Evolutionary conservation across 2,797 vertebrate genomes (phyloP).

Genomic region (Limnodromus scolopaceus): DNA sequence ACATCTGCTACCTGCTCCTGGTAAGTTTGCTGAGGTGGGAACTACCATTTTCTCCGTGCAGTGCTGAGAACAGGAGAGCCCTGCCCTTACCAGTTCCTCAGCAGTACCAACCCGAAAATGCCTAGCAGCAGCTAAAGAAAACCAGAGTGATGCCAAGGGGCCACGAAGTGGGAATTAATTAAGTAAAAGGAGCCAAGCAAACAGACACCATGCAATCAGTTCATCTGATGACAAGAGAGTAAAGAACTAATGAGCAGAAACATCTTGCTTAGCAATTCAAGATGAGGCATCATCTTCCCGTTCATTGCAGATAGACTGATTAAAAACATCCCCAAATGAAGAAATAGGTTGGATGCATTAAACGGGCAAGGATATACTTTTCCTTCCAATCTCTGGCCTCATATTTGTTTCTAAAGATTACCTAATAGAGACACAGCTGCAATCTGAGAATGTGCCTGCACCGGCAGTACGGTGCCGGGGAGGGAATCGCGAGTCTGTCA

Average conservation of each 20-base stretch:
- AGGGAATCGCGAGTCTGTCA: background rate
- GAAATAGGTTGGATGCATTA: background rate
- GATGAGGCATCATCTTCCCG: background rate
- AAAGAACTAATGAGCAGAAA: background rate
- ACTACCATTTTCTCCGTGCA: background rate
- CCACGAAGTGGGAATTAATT: fast-evolving
- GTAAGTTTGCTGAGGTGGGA: background rate
- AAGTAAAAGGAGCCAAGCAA: background rate
- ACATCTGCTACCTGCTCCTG: background rate
- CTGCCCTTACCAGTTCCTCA: background rate
- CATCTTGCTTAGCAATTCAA: background rate
- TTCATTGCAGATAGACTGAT: background rate
- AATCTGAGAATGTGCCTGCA: background rate
- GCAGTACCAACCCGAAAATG: background rate
- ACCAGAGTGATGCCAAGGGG: background rate
- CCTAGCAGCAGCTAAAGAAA: background rate
- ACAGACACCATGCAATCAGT: background rate
- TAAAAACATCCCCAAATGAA: background rate
- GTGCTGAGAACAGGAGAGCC: background rate
- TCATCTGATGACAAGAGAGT: background rate
- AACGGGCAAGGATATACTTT: background rate
- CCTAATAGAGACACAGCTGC: background rate
- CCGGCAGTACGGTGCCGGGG: background rate
- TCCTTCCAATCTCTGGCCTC: background rate
- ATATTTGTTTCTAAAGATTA: background rate